Evolutionary conservation across 2,797 vertebrate species (phyloP).

Genomic region (Erpetoichthys calabaricus): DNA sequence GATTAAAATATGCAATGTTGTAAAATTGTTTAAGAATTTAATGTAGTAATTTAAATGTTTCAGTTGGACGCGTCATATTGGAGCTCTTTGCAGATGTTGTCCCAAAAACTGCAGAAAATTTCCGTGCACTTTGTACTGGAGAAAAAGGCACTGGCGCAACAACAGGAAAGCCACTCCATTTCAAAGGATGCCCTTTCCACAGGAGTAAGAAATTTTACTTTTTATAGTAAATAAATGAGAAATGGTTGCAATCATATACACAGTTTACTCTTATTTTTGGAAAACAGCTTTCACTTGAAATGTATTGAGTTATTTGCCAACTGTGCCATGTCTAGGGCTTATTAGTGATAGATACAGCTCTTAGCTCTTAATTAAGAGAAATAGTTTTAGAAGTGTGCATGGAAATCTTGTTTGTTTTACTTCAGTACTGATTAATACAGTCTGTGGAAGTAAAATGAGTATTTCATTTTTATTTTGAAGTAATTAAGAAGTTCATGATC

Average conservation of each 20-base stretch:
- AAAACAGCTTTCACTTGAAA: neutral
- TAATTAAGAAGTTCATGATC: constrained; percentile 96
- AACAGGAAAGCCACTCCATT: constrained; percentile 85
- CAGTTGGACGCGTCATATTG: constrained; percentile 75
- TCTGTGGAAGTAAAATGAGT: too few relatives aligned
- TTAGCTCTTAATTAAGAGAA: too few relatives aligned
- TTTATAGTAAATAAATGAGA: neutral
- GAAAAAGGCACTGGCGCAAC: constrained; percentile 75
- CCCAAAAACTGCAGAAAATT: constrained; percentile 91
- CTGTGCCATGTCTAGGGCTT: too few relatives aligned
- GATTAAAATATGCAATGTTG: too few relatives aligned
- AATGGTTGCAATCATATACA: constrained; percentile 2
- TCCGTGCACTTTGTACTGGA: constrained; percentile 83
- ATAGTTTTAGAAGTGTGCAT: too few relatives aligned
- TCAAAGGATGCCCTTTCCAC: constrained; percentile 92
- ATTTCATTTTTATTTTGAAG: constrained; percentile 33
- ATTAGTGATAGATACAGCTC: too few relatives aligned
- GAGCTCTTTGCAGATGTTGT: constrained; percentile 84
- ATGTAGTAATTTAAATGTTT: constrained; percentile 9
- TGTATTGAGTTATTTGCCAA: too few relatives aligned
- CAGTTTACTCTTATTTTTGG: neutral
- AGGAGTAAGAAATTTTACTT: constrained; percentile 57
- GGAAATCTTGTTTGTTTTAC: neutral
- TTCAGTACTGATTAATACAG: neutral
- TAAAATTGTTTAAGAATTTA: too few relatives aligned